These are phyloP conservation scores for Lepus oiostolus DNA, from an alignment of 2,797 vertebrate genomes.

Conservation along the genomic window DNA sequence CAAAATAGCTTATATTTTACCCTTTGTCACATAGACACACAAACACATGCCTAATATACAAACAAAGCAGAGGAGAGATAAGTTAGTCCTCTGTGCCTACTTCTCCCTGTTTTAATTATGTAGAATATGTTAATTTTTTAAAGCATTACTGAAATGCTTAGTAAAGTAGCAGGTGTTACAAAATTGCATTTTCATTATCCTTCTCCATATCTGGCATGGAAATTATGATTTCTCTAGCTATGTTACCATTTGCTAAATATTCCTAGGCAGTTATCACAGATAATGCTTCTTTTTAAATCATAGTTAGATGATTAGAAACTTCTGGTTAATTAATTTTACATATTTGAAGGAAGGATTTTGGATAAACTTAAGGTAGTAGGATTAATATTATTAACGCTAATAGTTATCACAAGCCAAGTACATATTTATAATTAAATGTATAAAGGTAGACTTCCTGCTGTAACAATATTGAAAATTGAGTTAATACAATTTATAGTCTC, in stretches of 20 bases:
- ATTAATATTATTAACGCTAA: slow-evolving; percentile 35
- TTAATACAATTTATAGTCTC: background rate
- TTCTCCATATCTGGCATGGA: background rate
- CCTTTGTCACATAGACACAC: background rate
- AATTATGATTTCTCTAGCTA: slow-evolving; percentile 5
- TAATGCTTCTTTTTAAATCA: slow-evolving; percentile 47
- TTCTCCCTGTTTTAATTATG: slow-evolving; percentile 54
- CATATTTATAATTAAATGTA: background rate
- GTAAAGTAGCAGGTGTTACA: slow-evolving; percentile 67
- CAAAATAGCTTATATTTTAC: background rate
- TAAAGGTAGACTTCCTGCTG: background rate
- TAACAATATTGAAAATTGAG: background rate
- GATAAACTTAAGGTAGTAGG: slow-evolving; percentile 18
- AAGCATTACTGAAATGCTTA: slow-evolving; percentile 6
- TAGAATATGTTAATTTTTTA: slow-evolving; percentile 44
- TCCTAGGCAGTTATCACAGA: background rate
- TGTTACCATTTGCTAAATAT: slow-evolving; percentile 56
- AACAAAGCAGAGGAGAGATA: background rate
- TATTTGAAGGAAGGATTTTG: slow-evolving; percentile 31
- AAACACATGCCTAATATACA: background rate
- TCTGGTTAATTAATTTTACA: slow-evolving; percentile 69
- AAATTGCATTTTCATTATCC: slow-evolving; percentile 47
- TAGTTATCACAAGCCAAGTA: background rate
- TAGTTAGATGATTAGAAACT: slow-evolving; percentile 63
- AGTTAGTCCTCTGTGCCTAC: background rate